Base-by-base conservation (phyloP, 1,140 invertebrate genomes). In the Cardiocondyla obscurior region DNA sequence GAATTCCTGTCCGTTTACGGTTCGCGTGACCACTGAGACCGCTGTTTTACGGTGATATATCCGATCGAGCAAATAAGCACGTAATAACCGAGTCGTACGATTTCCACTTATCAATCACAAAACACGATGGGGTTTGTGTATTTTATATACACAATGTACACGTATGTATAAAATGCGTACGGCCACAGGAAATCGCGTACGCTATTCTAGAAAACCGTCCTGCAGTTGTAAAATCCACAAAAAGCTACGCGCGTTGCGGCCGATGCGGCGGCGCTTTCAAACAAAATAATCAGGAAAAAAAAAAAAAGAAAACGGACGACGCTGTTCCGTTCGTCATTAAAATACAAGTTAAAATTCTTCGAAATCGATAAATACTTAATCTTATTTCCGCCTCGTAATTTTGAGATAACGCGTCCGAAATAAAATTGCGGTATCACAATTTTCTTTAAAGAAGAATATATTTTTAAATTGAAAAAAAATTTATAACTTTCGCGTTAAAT, bases 161-260 rank as follows among this genome's bases (percentile, higher is more conserved):
- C 44, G 44, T 64, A 44, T 4, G 8, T 74, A 42, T 19, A 49
- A 33, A 57, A 62, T 72, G 25, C 55, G 62, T 65, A 74, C 44
- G 53, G 64, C 30, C 58, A 65, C 8, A 49, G 22, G 19, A 44
- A 57, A 49, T 58, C 12, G n/a, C 62, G 3, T 39, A 49, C 12
- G 28, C 42, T 72, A 81, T 53, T 49, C 64, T 62, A 57, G 25
- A 58, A 87, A 87, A 87, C 73, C 73, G 85, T 87, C 85, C 81
- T 33, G 73, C 85, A 87, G 79, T 87, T 86, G 72, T 86, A 25
- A 67, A 55, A n/a, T 84, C 55, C 49, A 55, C 49, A 69, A 77
- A 84, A 74, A 53, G n/a, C 22, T 49, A 57, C 51, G 53, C 53
- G 62, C 25, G 70, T 60, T n/a, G 85, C 77, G 62, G 53, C 14